Evolutionary conservation across 2,888 invertebrate species (phyloP).

Genomic region (Metacarcinus magister): DNA sequence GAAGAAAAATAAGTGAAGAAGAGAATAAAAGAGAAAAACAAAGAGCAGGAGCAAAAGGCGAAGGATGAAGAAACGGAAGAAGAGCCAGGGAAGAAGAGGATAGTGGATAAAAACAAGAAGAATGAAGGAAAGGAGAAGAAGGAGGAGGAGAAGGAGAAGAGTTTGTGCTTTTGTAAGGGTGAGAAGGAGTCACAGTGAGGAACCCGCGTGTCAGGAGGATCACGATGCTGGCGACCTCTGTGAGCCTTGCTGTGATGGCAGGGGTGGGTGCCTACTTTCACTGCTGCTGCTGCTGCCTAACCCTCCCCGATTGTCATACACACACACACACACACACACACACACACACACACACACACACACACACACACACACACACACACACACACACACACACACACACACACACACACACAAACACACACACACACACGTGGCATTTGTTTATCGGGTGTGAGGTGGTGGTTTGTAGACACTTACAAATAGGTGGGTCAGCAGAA

Average conservation of each 20-base stretch:
- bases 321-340: slow-evolving; percentile 40
- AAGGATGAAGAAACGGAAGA: background rate
- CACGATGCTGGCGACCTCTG: slow-evolving; percentile 41
- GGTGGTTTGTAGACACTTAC: too few relatives aligned
- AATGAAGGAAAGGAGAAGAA: background rate
- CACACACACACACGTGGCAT: background rate
- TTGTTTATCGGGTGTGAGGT: too few relatives aligned
- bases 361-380: background rate
- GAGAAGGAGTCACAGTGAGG: background rate
- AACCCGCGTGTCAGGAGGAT: background rate
- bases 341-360: slow-evolving; percentile 39
- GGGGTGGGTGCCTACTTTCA: background rate
- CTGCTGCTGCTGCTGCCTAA: background rate
- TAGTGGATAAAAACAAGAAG: background rate
- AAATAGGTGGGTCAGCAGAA: too few relatives aligned
- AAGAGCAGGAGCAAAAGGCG: background rate
- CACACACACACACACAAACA: too few relatives aligned
- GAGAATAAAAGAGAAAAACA: background rate
- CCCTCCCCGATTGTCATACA: background rate
- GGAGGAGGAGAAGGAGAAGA: background rate
- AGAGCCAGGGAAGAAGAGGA: background rate
- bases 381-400: too few relatives aligned
- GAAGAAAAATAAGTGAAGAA: background rate
- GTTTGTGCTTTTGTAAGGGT: background rate
- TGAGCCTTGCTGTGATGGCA: background rate